Evolutionary conservation across 2,797 vertebrate genomes (phyloP).

Genomic region (Acanthurus lineatus): DNA sequence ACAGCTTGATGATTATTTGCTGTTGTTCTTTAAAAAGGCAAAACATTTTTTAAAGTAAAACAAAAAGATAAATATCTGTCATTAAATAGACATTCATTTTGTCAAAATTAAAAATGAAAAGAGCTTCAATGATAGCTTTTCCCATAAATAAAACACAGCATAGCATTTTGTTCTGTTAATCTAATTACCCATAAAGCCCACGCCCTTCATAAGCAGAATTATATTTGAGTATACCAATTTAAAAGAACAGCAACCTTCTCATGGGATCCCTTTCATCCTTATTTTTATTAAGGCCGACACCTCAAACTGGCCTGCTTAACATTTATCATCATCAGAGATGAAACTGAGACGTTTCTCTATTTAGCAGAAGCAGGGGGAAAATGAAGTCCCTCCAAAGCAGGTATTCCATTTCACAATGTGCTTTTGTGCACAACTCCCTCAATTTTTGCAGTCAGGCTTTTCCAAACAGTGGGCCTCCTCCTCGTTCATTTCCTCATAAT

Average conservation of each 20-base stretch:
- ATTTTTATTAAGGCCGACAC: conserved; percentile 62
- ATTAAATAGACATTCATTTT: not conserved
- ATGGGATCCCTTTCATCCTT: conserved; percentile 51
- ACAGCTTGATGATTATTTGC: too few species aligned
- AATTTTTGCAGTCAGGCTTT: conserved; percentile 58
- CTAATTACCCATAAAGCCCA: conserved; percentile 18
- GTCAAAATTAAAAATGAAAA: conserved; percentile 20
- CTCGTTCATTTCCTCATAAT: conserved; percentile 83
- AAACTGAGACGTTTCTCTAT: conserved; percentile 68
- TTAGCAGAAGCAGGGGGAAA: conserved; percentile 55
- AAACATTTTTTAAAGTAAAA: not conserved
- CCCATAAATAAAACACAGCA: not conserved
- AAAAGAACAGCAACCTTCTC: conserved; percentile 55
- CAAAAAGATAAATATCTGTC: not conserved
- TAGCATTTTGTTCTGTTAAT: conserved; percentile 27
- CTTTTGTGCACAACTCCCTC: conserved; percentile 75
- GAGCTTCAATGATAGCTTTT: not conserved
- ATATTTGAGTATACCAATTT: conserved; percentile 25
- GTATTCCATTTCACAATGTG: conserved; percentile 80
- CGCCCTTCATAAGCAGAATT: conserved; percentile 26
- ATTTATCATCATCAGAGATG: conserved; percentile 70
- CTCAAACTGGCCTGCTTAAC: conserved; percentile 60
- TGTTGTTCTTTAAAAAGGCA: too few species aligned
- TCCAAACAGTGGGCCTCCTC: conserved; percentile 80
- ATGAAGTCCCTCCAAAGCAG: conserved; percentile 62